Evolutionary conservation across 2,888 invertebrate species (phyloP).

Genomic region (Andrena chrysosceles): DNA sequence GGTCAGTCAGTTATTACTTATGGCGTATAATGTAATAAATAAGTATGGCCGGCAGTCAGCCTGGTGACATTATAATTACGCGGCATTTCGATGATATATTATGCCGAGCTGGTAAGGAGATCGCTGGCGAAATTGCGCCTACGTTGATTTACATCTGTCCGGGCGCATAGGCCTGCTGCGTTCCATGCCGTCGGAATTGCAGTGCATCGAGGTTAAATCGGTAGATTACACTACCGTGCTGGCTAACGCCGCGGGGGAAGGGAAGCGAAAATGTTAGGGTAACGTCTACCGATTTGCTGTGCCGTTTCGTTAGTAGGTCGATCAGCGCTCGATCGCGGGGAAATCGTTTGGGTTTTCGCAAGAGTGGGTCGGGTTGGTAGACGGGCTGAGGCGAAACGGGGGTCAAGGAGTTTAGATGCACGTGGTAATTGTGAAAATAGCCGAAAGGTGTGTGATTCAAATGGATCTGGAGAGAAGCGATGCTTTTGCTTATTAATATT

Average conservation of each 20-base stretch:
- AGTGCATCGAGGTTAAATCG: slow-evolving; percentile 42
- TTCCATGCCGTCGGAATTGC: slow-evolving; percentile 34
- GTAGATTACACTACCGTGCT: slow-evolving; percentile 27
- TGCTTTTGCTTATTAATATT: too few relatives aligned
- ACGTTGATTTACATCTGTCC: slow-evolving; percentile 46
- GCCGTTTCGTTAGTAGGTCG: slow-evolving; percentile 3
- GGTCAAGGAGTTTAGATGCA: too few relatives aligned
- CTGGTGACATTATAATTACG: slow-evolving; percentile 55
- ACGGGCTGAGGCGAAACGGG: too few relatives aligned
- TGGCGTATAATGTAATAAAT: slow-evolving; percentile 37
- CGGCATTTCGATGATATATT: slow-evolving; percentile 37
- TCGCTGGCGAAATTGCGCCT: slow-evolving; percentile 29
- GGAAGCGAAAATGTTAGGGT: background rate
- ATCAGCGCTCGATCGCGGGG: background rate
- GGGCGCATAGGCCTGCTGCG: slow-evolving; percentile 7
- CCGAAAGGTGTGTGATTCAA: too few relatives aligned
- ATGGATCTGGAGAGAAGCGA: too few relatives aligned
- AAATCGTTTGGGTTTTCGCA: slow-evolving; percentile 5
- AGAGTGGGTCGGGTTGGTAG: too few relatives aligned
- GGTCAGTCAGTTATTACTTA: slow-evolving; percentile 37
- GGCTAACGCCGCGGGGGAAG: background rate
- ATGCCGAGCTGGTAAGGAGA: slow-evolving; percentile 3
- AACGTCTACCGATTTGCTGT: slow-evolving; percentile 7
- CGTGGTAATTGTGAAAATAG: too few relatives aligned
- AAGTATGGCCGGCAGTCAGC: slow-evolving; percentile 14